These are phyloP conservation scores for Aradophagus sp. DNA, from an alignment of 1,140 invertebrate species.

Conservation along the genomic window DNA sequence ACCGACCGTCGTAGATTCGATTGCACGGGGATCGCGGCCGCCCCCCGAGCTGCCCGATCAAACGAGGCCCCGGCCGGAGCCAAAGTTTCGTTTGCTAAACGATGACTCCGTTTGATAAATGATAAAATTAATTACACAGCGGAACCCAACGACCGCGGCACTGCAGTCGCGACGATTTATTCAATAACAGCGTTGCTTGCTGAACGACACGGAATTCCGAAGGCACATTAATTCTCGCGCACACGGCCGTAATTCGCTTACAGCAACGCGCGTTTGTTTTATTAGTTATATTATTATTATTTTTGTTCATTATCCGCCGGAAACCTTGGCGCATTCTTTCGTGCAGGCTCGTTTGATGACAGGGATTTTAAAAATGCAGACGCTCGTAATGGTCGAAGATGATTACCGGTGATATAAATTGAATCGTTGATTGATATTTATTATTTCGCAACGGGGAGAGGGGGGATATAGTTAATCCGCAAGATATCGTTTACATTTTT, in stretches of 20 bases:
- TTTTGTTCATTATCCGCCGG: constrained; percentile 7
- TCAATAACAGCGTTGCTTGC: constrained; percentile 59
- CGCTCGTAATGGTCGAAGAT: too few species aligned
- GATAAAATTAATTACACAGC: constrained; percentile 59
- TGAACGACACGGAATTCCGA: constrained; percentile 58
- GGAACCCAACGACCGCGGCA: constrained; percentile 57
- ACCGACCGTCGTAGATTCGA: too few species aligned
- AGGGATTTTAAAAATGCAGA: too few species aligned
- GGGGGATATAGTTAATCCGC: too few species aligned
- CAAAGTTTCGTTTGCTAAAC: too few species aligned
- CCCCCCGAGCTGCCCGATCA: constrained; percentile 18
- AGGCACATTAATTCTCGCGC: constrained; percentile 57
- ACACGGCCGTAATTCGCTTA: constrained; percentile 52
- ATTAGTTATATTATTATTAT: constrained; percentile 47
- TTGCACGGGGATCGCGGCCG: constrained; percentile 20
- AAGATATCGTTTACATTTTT: too few species aligned
- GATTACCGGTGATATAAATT: too few species aligned
- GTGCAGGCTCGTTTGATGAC: too few species aligned
- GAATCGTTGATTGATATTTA: too few species aligned
- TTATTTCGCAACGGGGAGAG: too few species aligned
- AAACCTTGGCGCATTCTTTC: constrained; percentile 12
- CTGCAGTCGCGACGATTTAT: constrained; percentile 58
- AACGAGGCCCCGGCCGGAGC: too few species aligned
- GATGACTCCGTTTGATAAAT: constrained; percentile 43
- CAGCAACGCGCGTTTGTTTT: constrained; percentile 46